These are phyloP conservation scores for Prunella himalayana DNA, from an alignment of 2,113 vertebrate species.

Conservation along the genomic window DNA sequence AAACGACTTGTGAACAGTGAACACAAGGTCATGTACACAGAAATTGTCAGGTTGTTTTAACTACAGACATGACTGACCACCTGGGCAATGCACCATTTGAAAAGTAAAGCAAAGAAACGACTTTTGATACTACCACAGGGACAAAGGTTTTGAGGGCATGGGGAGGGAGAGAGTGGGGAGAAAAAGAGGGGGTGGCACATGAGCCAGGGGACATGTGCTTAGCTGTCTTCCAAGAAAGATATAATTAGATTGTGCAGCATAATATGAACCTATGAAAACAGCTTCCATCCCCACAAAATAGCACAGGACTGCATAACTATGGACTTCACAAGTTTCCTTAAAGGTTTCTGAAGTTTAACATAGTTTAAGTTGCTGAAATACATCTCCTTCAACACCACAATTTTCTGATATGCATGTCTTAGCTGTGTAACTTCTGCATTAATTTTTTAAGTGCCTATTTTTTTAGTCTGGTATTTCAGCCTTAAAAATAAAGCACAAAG, in stretches of 20 bases:
- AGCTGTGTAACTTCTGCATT: background rate
- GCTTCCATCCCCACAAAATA: background rate
- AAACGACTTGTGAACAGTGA: background rate
- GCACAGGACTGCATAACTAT: background rate
- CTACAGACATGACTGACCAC: background rate
- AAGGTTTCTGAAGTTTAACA: background rate
- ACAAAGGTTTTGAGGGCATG: background rate
- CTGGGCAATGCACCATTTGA: background rate
- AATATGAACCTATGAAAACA: background rate
- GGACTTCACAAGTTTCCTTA: background rate
- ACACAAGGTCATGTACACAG: background rate
- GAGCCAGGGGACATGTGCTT: background rate
- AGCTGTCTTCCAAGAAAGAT: conserved; percentile 30
- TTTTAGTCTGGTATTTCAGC: background rate
- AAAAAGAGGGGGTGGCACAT: background rate
- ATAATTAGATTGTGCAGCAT: background rate
- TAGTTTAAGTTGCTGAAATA: background rate
- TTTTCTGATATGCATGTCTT: background rate
- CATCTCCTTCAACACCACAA: background rate
- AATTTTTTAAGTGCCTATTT: background rate
- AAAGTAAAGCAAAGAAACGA: background rate
- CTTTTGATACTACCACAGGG: background rate
- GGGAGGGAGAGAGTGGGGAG: background rate
- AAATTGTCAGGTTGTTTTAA: background rate
- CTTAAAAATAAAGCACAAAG: background rate